Conservation (phyloP, 2,888 invertebrate genomes). For the Anodontia alba region DNA sequence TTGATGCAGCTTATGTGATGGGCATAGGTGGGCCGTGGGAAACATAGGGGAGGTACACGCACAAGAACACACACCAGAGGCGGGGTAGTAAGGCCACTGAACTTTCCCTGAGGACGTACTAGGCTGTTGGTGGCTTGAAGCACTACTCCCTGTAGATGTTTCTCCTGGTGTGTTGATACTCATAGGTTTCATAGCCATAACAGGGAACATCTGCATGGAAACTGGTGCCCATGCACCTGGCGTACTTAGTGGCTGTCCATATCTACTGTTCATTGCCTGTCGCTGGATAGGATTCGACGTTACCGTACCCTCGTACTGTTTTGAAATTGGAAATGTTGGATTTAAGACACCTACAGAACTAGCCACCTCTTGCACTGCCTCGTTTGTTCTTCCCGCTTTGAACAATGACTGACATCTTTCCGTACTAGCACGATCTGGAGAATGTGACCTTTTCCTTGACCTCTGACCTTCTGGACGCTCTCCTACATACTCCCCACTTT, state of each 20-base stretch:
- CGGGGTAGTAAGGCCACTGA: conserved; percentile 18
- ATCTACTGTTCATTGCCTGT: background rate
- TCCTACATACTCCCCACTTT: conserved; percentile 37
- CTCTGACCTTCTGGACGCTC: conserved; percentile 1
- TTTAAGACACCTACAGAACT: conserved; percentile 36
- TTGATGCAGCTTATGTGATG: no score
- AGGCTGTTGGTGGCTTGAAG: background rate
- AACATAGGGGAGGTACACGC: no score
- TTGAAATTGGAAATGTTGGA: conserved; percentile 47
- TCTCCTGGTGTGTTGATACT: background rate
- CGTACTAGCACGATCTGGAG: conserved; percentile 46
- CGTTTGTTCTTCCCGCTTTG: conserved; percentile 46
- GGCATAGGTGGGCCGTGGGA: no score
- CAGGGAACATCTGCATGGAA: conserved; percentile 54
- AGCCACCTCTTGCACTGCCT: conserved; percentile 7
- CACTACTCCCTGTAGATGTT: background rate
- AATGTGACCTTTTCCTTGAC: conserved; percentile 49
- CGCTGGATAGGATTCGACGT: background rate
- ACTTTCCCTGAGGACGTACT: background rate
- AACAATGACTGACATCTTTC: conserved; percentile 22
- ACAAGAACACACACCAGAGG: conserved; percentile 7
- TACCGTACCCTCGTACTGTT: background rate
- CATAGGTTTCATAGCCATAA: conserved; percentile 26
- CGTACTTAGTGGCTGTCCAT: background rate
- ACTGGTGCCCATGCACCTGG: conserved; percentile 24